Conservation (phyloP, 1,140 invertebrate genomes). For the Nasonia giraulti region DNA sequence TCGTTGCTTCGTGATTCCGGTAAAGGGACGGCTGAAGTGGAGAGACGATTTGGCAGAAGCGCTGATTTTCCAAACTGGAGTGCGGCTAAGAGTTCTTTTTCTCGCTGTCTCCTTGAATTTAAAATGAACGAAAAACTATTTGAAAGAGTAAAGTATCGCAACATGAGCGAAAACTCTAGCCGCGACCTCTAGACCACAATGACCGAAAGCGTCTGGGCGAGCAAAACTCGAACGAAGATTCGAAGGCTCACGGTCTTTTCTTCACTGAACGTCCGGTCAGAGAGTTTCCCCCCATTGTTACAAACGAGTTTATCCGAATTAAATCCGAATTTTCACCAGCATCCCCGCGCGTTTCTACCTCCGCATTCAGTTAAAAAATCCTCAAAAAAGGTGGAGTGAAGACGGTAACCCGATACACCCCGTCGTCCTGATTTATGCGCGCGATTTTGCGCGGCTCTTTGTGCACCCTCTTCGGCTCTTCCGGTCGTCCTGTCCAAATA, state of each 20-base stretch:
- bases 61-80: not conserved
- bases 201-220: not conserved
- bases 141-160: too few relatives aligned
- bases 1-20: too few relatives aligned
- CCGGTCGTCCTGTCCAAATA: slow-evolving; percentile 32
- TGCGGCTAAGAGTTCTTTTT: too few relatives aligned
- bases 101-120: too few relatives aligned
- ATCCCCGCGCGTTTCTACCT: not conserved
- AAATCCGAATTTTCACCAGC: not conserved
- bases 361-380: not conserved
- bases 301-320: not conserved
- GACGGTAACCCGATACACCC: slow-evolving; percentile 15
- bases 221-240: slow-evolving; percentile 1
- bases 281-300: not conserved
- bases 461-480: not conserved
- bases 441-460: not conserved
- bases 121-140: too few relatives aligned
- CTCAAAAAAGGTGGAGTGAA: not conserved
- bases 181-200: not conserved
- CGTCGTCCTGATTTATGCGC: slow-evolving; percentile 19
- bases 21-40: too few relatives aligned
- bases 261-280: not conserved
- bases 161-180: too few relatives aligned
- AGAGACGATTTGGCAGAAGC: too few relatives aligned
- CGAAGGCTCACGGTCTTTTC: not conserved